These are phyloP conservation scores for Podiceps cristatus DNA, from an alignment of 2,113 vertebrate genomes.

Conservation along the genomic window DNA sequence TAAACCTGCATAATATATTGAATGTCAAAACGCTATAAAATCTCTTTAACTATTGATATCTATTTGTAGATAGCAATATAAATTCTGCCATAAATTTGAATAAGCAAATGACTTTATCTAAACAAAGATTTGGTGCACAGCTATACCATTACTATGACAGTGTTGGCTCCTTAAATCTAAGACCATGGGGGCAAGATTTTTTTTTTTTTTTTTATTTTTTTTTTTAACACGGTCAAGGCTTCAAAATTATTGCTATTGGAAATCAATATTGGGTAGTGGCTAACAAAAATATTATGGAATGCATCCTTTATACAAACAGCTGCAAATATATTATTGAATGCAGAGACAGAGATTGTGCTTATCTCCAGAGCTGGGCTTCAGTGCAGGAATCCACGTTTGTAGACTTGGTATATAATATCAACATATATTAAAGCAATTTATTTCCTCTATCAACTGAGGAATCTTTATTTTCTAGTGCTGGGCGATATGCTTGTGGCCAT, in stretches of 20 bases:
- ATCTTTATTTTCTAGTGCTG: background rate
- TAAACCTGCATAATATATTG: conserved; percentile 60
- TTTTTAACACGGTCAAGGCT: background rate
- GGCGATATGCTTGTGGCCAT: background rate
- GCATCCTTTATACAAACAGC: background rate
- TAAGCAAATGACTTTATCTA: conserved; percentile 62
- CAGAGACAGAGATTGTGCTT: background rate
- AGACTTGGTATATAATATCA: background rate
- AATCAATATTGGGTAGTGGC: background rate
- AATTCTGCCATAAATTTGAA: conserved; percentile 34
- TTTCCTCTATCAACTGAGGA: background rate
- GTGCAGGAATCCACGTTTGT: background rate
- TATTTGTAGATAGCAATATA: conserved; percentile 66
- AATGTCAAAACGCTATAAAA: conserved; percentile 67
- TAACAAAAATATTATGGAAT: background rate
- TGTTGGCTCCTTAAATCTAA: background rate
- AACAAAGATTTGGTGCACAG: background rate
- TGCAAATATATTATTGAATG: background rate
- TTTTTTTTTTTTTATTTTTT: background rate
- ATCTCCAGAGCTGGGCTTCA: background rate
- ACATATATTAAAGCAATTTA: background rate
- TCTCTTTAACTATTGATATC: conserved; percentile 73
- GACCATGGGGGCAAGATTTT: background rate
- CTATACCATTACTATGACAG: background rate
- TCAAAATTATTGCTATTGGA: background rate